Conservation (phyloP, 1,140 invertebrate species). For the Drosophila dunni region DNA sequence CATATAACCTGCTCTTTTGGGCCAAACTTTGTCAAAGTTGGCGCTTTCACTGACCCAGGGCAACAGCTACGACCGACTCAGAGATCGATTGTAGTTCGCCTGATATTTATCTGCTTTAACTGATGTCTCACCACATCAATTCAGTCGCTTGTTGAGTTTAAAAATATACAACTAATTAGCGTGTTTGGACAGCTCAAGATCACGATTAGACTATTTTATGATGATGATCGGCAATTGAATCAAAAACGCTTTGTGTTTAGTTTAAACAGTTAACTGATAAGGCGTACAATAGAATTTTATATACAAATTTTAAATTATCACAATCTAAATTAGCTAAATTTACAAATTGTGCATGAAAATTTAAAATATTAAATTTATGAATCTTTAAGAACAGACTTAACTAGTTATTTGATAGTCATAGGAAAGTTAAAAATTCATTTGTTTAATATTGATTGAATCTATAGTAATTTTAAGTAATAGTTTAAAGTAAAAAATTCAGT, state of each 20-base stretch:
- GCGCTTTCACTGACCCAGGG: constrained; percentile 33
- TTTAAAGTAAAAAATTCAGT: too few relatives aligned
- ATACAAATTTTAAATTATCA: constrained; percentile 7
- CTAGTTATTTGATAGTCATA: too few relatives aligned
- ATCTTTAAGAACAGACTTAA: neutral
- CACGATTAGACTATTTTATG: constrained; percentile 18
- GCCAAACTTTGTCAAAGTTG: constrained; percentile 15
- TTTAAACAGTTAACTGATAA: constrained; percentile 6
- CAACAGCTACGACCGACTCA: neutral
- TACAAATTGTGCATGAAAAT: constrained; percentile 1
- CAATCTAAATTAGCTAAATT: constrained; percentile 20
- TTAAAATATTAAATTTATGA: neutral
- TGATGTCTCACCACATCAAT: constrained; percentile 8
- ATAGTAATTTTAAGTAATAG: too few relatives aligned
- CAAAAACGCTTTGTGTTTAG: neutral
- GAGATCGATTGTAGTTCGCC: neutral
- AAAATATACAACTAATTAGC: neutral
- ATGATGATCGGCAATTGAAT: constrained; percentile 14
- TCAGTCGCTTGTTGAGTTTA: constrained; percentile 1
- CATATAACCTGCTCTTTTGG: constrained; percentile 5
- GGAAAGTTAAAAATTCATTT: too few relatives aligned
- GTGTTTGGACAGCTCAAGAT: neutral
- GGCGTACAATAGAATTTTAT: constrained; percentile 8
- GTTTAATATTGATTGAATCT: too few relatives aligned
- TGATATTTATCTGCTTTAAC: neutral